Evolutionary conservation across 2,888 invertebrate species (phyloP), one percentile per base, ranked within the genome.

Genomic region (Apamea epomidion): DNA sequence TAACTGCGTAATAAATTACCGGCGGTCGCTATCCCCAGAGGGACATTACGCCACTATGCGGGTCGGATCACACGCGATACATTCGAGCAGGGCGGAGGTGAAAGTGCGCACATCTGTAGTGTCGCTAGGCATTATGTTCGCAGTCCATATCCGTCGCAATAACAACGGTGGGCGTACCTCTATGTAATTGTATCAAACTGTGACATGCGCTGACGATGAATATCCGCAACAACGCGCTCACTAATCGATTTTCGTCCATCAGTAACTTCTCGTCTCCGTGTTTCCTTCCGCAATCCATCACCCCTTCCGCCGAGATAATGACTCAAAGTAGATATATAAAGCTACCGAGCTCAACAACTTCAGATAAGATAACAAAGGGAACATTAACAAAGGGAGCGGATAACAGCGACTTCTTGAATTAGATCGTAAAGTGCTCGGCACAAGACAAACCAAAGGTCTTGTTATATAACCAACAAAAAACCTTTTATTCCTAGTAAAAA

Each of bases 41-140:
- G 89, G 90, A 85, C 88, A 90, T 94, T 94, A 90, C 94, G 92
- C 91, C 93, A 94, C 90, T 68, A 89, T 89, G 81, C 89, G 89
- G 90, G 86, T 89, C 90, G 91, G 89, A 89, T 94, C 92, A 91
- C 95, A 94, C 94, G 93, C 93, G 92, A 91, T 90, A 87, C 89
- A 90, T 91, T 91, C 80, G 90, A 92, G 90, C 92, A 91, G 94
- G 93, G 91, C 94, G 93, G 93, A 94, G 95, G 95, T 95, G 96
- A 96, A 95, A 96, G 96, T 95, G 93, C 92, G 92, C 92, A 92
- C 94, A 94, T 94, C 93, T 93, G 93, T 91, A 92, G 88, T 85
- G 84, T 87, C 86, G 80, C 87, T 86, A 81, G 75, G 89, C 90
- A 91, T 91, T 91, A 80, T 81, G 90, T 89, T 88, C 88, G 88